These are phyloP conservation scores for Augiades crinisus DNA, from an alignment of 2,888 invertebrate genomes.

Conservation along the genomic window DNA sequence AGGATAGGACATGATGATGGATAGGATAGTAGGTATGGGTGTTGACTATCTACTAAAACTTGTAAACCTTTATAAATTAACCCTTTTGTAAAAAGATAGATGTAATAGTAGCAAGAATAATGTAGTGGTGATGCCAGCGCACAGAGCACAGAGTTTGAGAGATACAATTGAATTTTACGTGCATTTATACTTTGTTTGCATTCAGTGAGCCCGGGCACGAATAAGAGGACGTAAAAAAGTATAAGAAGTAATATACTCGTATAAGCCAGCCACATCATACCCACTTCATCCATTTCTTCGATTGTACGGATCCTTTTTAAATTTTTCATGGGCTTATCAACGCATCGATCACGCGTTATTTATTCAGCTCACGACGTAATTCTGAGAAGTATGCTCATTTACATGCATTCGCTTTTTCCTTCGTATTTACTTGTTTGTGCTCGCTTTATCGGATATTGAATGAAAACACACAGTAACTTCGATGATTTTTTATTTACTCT, in stretches of 20 bases:
- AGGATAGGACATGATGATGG: too few species aligned
- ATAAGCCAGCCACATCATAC: constrained; percentile 47
- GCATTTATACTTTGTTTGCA: constrained; percentile 48
- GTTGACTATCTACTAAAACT: too few species aligned
- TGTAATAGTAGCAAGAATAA: too few species aligned
- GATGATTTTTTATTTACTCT: constrained; percentile 42
- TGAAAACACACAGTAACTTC: constrained; percentile 44
- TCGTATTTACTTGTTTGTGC: constrained; percentile 60
- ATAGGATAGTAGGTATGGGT: too few species aligned
- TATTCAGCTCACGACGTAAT: constrained; percentile 72
- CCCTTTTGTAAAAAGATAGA: too few species aligned
- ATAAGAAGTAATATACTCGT: constrained; percentile 52
- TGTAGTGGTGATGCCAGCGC: too few species aligned
- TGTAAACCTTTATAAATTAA: too few species aligned
- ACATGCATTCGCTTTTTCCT: constrained; percentile 63
- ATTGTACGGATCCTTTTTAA: constrained; percentile 62
- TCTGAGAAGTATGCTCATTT: constrained; percentile 70
- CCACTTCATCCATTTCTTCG: constrained; percentile 50
- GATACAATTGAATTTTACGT: constrained; percentile 5
- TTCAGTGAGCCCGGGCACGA: constrained; percentile 47
- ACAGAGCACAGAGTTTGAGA: too few species aligned
- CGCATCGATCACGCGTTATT: constrained; percentile 69
- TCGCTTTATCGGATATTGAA: constrained; percentile 57
- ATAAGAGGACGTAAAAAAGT: constrained; percentile 47
- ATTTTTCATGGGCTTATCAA: constrained; percentile 72